These are phyloP conservation scores for Micronycteris hirsuta DNA, from an alignment of 2,113 vertebrate genomes.

Conservation along the genomic window DNA sequence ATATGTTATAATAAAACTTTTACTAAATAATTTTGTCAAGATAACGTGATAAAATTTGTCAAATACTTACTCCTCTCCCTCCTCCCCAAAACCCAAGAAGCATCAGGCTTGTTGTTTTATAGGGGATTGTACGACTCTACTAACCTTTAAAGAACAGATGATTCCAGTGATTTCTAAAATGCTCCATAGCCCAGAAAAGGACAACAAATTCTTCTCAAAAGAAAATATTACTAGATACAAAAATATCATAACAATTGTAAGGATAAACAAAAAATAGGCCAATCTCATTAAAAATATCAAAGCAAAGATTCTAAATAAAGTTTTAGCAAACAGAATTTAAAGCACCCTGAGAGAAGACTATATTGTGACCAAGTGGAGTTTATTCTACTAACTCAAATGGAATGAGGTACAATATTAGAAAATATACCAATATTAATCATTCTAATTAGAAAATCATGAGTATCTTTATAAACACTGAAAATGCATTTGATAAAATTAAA, in stretches of 20 bases:
- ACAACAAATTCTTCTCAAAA: not conserved
- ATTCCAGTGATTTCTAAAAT: not conserved
- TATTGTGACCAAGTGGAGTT: not conserved
- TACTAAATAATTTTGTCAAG: not conserved
- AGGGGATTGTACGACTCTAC: not conserved
- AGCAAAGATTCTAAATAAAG: not conserved
- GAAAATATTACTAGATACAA: not conserved
- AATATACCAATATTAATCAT: not conserved
- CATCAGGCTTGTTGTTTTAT: not conserved
- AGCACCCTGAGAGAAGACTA: not conserved
- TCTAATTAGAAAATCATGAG: not conserved
- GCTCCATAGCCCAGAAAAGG: not conserved
- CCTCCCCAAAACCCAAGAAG: not conserved
- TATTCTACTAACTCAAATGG: not conserved
- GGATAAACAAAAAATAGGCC: not conserved
- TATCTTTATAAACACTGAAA: not conserved
- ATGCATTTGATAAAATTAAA: not conserved
- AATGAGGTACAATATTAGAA: not conserved
- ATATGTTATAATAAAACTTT: not conserved
- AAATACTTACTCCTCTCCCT: not conserved
- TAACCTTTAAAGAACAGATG: conserved; percentile 23
- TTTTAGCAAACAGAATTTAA: not conserved
- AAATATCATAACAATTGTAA: not conserved
- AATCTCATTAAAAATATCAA: not conserved
- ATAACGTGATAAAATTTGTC: not conserved